Evolutionary conservation across 2,888 invertebrate genomes (phyloP).

Genomic region (Synanthedon myopaeformis): DNA sequence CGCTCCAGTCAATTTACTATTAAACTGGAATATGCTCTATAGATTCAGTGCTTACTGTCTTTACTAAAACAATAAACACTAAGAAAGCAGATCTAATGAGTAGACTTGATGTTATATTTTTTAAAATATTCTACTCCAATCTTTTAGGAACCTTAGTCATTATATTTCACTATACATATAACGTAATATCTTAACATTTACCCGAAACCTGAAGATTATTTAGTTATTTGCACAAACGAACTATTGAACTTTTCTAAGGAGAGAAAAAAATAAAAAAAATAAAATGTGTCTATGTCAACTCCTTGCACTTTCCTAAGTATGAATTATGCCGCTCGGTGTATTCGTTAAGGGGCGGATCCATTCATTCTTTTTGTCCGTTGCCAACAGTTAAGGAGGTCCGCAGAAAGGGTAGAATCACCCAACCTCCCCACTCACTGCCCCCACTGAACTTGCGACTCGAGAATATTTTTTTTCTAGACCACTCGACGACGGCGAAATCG

Average conservation of each 20-base stretch:
- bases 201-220: too few species aligned
- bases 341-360: constrained; percentile 70
- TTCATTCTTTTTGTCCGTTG: constrained; percentile 70
- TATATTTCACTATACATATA: too few species aligned
- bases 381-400: constrained; percentile 65
- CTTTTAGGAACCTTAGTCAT: too few species aligned
- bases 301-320: constrained; percentile 68
- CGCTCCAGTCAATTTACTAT: background rate
- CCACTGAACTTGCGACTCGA: constrained; percentile 61
- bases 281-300: constrained; percentile 53
- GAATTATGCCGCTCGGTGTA: constrained; percentile 71
- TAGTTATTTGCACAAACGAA: too few species aligned
- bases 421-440: constrained; percentile 23
- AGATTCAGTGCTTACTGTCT: background rate
- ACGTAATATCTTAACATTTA: too few species aligned
- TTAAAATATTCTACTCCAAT: background rate
- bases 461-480: constrained; percentile 63
- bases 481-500: constrained; percentile 64
- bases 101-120: background rate
- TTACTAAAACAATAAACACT: background rate
- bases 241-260: too few species aligned
- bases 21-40: background rate
- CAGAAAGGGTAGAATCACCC: constrained; percentile 26
- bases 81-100: background rate
- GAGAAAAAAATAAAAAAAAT: constrained; percentile 18